Evolutionary conservation across 2,113 vertebrate genomes (phyloP), one percentile per base, ranked within the genome.

Genomic region (Tretioscincus oriximinensis): DNA sequence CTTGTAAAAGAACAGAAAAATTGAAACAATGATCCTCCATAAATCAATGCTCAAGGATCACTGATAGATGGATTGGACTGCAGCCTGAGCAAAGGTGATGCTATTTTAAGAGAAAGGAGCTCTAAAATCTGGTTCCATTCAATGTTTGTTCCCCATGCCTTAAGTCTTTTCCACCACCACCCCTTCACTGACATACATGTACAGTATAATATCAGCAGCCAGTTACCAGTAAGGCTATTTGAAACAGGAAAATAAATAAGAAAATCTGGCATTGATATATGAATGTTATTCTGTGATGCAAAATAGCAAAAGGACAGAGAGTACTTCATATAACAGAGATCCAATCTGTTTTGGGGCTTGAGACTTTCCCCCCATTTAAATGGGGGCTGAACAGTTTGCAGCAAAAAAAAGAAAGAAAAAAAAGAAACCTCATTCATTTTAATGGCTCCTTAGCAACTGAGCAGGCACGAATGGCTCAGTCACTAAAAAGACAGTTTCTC

Each of bases 161-260:
- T 41, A 60, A 65, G 18, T 12, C 28, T 51, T 49, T 63, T 26
- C 76, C 35, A 41, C 35, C 35, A 29, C 0, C 7, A 24, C 2
- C 78, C 12, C n/a, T 7, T 28, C n/a, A 3, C 18, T 1, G 7
- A 1, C 7, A 61, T 16, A 6, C 1, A 1, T 9, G 14, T 9
- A 67, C 16, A 26, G 9, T 66, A n/a, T 26, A 77, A 82, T 73
- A 73, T 18, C 29, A 24, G 5, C 29, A 24, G 5, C 58, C 79
- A 45, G 16, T 16, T 76, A 24, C 47, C 20, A 73, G 18, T 24
- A 67, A 78, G 69, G 54, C 71, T 41, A 20, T 22, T 45, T 64
- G 70, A 81, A 86, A 67, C 35, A 7, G 24, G 22, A 6, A 77
- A 83, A 80, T 79, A 79, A 79, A 79, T 81, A 80, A 69, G 76